These are phyloP conservation scores for Idaea aversata DNA, from an alignment of 2,888 invertebrate species.

Conservation along the genomic window DNA sequence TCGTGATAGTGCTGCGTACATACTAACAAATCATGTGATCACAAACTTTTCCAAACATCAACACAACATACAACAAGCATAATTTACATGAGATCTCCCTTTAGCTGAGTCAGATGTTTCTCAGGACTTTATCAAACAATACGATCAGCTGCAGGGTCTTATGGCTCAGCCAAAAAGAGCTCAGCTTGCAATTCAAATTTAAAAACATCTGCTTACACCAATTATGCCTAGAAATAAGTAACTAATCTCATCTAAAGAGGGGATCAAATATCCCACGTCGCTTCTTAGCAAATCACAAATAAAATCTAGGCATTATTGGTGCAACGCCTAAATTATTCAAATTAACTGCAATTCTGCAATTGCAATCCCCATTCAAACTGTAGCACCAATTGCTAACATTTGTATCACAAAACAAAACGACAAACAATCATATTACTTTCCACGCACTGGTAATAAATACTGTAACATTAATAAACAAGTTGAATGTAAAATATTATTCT, in stretches of 20 bases:
- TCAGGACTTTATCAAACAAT: background rate
- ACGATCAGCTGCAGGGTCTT: conserved; percentile 7
- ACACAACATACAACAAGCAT: conserved; percentile 41
- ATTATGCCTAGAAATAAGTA: background rate
- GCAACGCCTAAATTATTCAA: conserved; percentile 12
- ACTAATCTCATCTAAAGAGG: background rate
- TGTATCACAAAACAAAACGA: conserved; percentile 48
- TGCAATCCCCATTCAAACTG: conserved; percentile 28
- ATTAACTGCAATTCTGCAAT: conserved; percentile 27
- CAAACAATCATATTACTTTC: conserved; percentile 38
- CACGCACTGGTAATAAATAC: conserved; percentile 41
- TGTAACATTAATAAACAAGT: conserved; percentile 38
- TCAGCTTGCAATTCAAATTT: conserved; percentile 15
- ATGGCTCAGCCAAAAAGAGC: conserved; percentile 21
- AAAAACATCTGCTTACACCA: background rate
- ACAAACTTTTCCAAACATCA: conserved; percentile 54
- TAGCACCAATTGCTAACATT: conserved; percentile 44
- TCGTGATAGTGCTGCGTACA: conserved; percentile 70
- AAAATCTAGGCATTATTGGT: conserved; percentile 3
- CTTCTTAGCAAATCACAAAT: background rate
- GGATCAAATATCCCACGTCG: background rate
- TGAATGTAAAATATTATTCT: conserved; percentile 19
- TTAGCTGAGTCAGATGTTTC: background rate
- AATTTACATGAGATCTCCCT: conserved; percentile 6
- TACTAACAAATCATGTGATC: conserved; percentile 68